Percentiles rank a stretch among this genome's conserved stretches.
Conservation (phyloP, 1,140 invertebrate genomes). For the Eubasilissa regina region DNA sequence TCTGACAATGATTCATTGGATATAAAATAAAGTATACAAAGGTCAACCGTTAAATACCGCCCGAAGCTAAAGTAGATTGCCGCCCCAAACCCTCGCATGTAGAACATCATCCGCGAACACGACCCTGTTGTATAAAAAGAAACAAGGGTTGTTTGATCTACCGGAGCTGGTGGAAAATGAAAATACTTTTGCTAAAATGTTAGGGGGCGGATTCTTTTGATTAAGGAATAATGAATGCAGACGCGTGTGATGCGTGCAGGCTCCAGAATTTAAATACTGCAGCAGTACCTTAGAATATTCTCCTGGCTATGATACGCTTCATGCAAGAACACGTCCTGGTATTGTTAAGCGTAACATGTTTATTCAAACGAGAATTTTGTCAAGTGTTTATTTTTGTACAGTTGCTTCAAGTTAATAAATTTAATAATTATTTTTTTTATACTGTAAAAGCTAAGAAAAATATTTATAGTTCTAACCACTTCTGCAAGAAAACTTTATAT, state of each 20-base stretch:
- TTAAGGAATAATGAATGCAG: constrained; percentile 36
- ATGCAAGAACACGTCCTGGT: too few species aligned
- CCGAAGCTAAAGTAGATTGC: not conserved
- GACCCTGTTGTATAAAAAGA: not conserved
- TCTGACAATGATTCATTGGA: not conserved
- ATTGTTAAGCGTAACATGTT: too few species aligned
- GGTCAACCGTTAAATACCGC: constrained; percentile 10
- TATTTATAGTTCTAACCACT: too few species aligned
- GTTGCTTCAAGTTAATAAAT: too few species aligned
- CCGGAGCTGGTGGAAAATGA: constrained; percentile 25
- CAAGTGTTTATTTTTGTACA: too few species aligned
- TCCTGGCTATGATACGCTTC: too few species aligned
- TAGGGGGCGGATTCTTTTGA: constrained; percentile 27
- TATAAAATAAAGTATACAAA: not conserved
- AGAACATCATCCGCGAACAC: not conserved
- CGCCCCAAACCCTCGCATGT: not conserved
- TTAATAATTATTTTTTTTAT: too few species aligned
- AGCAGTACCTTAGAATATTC: not conserved
- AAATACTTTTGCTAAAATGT: not conserved
- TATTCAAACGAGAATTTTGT: too few species aligned
- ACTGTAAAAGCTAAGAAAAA: too few species aligned
- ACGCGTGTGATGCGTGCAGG: constrained; percentile 10
- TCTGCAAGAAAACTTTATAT: too few species aligned
- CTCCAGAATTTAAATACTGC: constrained; percentile 5
- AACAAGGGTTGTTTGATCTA: constrained; percentile 42